phyloP scores from a whole-genome alignment of 2,888 invertebrate genomes.

The Drosophila tripunctata region DNA sequence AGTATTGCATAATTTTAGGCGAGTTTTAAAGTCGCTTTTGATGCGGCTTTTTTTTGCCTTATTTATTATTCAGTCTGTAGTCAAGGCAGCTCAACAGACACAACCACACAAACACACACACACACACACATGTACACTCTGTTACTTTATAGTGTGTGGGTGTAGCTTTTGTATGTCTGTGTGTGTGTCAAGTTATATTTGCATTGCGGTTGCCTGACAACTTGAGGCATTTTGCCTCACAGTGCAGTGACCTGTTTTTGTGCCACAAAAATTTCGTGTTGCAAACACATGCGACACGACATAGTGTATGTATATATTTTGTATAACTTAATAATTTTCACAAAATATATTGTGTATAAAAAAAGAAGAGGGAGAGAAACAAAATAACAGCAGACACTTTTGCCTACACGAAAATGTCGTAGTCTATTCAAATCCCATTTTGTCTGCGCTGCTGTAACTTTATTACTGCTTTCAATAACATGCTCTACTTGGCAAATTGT shows the following conservation, averaged over 20 bases:
- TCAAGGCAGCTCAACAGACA: conserved; percentile 39
- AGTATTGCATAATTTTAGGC: conserved; percentile 69
- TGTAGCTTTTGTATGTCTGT: conserved; percentile 7
- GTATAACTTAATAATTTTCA: conserved; percentile 51
- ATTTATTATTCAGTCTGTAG: conserved; percentile 74
- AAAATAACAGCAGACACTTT: not conserved
- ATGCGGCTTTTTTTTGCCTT: conserved; percentile 78
- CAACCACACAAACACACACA: not conserved
- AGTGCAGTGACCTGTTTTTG: conserved; percentile 66
- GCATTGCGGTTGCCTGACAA: conserved; percentile 62
- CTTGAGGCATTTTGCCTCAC: conserved; percentile 62
- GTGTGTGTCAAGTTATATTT: conserved; percentile 52
- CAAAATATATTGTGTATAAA: conserved; percentile 3
- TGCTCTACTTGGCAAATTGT: not conserved
- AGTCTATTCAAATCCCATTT: not conserved
- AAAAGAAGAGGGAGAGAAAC: not conserved
- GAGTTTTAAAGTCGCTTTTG: conserved; percentile 70
- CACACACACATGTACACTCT: conserved; percentile 1
- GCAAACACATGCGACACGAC: conserved; percentile 10
- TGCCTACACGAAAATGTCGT: too few species aligned
- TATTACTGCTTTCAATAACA: not conserved
- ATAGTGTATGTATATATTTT: conserved; percentile 51
- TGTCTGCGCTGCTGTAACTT: not conserved
- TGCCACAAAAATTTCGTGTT: conserved; percentile 44
- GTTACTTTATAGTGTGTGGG: conserved; percentile 4